phyloP scores from a whole-genome alignment of 2,113 vertebrate species.

The Trichomycterus rosablanca region DNA sequence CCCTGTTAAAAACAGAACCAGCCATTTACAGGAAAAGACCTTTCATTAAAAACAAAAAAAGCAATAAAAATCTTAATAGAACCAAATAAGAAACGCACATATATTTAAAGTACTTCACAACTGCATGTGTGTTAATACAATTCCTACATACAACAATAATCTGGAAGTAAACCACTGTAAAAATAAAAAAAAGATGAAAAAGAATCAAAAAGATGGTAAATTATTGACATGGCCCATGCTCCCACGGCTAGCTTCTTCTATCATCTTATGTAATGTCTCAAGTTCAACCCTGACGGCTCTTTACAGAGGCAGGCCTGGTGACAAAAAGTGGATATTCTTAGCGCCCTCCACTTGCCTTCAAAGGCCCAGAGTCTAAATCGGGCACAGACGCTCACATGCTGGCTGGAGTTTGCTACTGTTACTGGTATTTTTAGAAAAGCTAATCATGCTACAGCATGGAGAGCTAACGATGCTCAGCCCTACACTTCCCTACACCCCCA shows the following conservation, averaged over 20 bases:
- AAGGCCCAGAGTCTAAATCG: conserved; percentile 70
- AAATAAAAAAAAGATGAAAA: neutral
- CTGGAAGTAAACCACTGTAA: too few species aligned
- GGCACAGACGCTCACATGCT: conserved; percentile 60
- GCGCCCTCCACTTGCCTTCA: conserved; percentile 61
- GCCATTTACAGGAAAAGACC: neutral
- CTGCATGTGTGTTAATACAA: too few species aligned
- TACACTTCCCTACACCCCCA: neutral
- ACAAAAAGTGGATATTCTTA: conserved; percentile 78
- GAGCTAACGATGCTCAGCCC: conserved; percentile 33
- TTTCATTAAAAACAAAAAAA: neutral
- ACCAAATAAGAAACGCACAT: neutral
- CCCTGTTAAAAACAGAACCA: conserved; percentile 5
- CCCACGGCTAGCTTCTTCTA: conserved; percentile 53
- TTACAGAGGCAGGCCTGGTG: conserved; percentile 66
- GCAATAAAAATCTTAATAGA: neutral
- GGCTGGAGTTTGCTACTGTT: conserved; percentile 62
- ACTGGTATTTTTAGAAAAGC: conserved; percentile 67
- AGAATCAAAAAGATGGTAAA: conserved; percentile 12
- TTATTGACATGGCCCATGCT: conserved; percentile 35
- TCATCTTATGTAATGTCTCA: conserved; percentile 73
- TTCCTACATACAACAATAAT: too few species aligned
- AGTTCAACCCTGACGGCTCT: conserved; percentile 72
- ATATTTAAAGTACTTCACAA: too few species aligned
- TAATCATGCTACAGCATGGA: conserved; percentile 54